A percentile compares a stretch with the other conserved stretches of the same genome.
These are phyloP conservation scores for Piscicola geometra DNA, from an alignment of 2,888 invertebrate species.

Conservation along the genomic window DNA sequence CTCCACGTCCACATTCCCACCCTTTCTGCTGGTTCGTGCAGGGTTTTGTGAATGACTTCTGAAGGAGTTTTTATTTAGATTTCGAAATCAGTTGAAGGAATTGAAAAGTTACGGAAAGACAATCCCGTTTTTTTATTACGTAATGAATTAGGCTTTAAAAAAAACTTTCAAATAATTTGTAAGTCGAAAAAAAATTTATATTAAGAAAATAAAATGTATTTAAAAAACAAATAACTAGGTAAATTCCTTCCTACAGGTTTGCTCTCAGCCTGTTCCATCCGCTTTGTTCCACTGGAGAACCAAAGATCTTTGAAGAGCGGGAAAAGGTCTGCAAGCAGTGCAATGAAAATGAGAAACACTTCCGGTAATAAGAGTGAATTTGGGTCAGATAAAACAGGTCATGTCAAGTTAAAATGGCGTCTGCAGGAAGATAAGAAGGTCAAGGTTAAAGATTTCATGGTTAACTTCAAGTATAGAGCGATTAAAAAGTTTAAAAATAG, in stretches of 20 bases:
- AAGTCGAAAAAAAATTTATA: no score
- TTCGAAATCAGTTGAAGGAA: no score
- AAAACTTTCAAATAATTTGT: no score
- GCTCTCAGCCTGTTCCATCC: neutral
- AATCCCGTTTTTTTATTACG: no score
- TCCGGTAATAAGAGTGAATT: conserved; percentile 1
- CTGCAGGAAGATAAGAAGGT: conserved; percentile 46
- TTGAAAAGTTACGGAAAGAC: no score
- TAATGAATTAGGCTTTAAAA: no score
- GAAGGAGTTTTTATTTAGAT: no score
- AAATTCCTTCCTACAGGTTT: conserved; percentile 45
- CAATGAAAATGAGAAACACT: conserved; percentile 23
- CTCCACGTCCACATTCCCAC: conserved; percentile 49
- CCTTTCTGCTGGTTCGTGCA: conserved; percentile 48
- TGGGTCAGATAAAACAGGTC: conserved; percentile 46
- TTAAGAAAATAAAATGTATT: no score
- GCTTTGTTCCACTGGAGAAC: neutral
- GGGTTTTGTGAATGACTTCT: neutral
- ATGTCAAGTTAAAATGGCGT: conserved; percentile 51
- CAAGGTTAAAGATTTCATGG: neutral
- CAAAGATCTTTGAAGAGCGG: neutral
- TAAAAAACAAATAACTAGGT: no score
- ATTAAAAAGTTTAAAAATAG: neutral
- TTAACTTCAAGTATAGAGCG: neutral
- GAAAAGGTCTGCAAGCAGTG: conserved; percentile 37